Evolutionary conservation across 2,113 vertebrate genomes (phyloP).

Genomic region (Zingel zingel): DNA sequence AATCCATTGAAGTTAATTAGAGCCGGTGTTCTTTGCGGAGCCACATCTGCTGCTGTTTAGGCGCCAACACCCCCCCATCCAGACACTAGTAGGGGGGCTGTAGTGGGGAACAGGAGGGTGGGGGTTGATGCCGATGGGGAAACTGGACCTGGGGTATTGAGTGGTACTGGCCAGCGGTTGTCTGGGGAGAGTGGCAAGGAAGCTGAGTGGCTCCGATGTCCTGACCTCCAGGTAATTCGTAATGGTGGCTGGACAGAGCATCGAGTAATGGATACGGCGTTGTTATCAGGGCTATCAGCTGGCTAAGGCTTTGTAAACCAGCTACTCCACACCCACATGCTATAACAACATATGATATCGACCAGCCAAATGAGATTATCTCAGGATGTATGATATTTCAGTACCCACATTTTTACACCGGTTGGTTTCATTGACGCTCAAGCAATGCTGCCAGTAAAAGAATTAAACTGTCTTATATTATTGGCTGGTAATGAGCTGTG

Average conservation of each 20-base stretch:
- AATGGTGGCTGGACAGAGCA: constrained; percentile 63
- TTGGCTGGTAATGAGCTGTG: constrained; percentile 66
- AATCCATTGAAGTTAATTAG: constrained; percentile 86
- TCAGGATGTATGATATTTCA: constrained; percentile 50
- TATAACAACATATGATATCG: constrained; percentile 61
- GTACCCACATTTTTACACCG: neutral
- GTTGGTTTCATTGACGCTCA: constrained; percentile 32
- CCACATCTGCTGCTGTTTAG: constrained; percentile 90
- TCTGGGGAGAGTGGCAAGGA: constrained; percentile 55
- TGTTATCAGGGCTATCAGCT: constrained; percentile 76
- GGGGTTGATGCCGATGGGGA: constrained; percentile 65
- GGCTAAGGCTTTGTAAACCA: constrained; percentile 70
- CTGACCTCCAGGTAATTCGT: constrained; percentile 69
- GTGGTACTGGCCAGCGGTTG: constrained; percentile 74
- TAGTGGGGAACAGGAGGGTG: constrained; percentile 44
- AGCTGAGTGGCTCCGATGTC: constrained; percentile 68
- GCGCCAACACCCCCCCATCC: constrained; percentile 77
- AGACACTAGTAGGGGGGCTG: constrained; percentile 76
- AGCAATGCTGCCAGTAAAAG: constrained; percentile 36
- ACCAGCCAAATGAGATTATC: constrained; percentile 37
- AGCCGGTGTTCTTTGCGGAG: constrained; percentile 80
- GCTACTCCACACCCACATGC: constrained; percentile 50
- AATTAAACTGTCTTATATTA: constrained; percentile 50
- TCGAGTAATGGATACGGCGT: constrained; percentile 75
- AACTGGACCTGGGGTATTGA: constrained; percentile 82